Conservation (phyloP, 2,113 vertebrate genomes). For the Podilymbus podiceps region DNA sequence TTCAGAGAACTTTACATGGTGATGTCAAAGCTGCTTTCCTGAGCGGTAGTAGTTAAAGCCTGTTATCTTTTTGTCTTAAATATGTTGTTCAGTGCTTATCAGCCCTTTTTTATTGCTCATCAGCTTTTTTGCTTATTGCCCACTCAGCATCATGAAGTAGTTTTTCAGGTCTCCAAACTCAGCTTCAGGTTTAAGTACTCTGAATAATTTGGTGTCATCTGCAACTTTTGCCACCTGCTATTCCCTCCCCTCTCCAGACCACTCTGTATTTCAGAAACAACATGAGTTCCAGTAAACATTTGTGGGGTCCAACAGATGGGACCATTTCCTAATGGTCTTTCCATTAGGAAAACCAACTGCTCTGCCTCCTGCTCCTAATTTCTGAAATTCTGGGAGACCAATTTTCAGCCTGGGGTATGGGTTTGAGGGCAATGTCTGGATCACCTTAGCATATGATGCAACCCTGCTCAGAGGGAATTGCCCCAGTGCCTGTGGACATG, state of each 20-base stretch:
- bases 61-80: not conserved
- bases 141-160: not conserved
- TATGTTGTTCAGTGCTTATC: not conserved
- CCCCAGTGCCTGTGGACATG: accelerated
- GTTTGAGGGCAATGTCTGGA: not conserved
- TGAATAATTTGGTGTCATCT: not conserved
- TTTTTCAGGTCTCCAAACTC: not conserved
- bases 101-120: not conserved
- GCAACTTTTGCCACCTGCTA: not conserved
- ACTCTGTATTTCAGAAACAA: not conserved
- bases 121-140: not conserved
- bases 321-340: not conserved
- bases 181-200: not conserved
- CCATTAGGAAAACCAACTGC: not conserved
- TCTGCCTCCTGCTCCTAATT: not conserved
- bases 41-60: not conserved
- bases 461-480: not conserved
- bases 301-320: not conserved
- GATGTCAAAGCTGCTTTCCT: not conserved
- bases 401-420: accelerated
- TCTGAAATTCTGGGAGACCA: not conserved
- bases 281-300: not conserved
- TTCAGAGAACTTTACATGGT: not conserved
- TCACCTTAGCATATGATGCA: accelerated
- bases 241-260: not conserved